Conservation (phyloP, 2,888 invertebrate genomes). For the Augochlorella aurata region DNA sequence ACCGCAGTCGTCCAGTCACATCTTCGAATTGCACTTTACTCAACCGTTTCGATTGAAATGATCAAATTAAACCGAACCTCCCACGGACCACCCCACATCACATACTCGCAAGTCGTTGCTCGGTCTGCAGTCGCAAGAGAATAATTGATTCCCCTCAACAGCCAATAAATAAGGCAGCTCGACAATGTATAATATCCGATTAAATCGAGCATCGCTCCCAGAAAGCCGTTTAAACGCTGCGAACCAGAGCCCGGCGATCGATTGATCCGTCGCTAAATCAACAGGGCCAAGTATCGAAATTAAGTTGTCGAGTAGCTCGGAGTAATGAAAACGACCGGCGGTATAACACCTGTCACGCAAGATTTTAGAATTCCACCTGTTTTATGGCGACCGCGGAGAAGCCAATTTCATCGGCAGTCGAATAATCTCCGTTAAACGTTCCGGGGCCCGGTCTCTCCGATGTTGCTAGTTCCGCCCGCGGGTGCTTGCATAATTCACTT, state of each 20-base stretch:
- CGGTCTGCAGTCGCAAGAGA: too few relatives aligned
- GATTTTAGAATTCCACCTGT: slow-evolving; percentile 2
- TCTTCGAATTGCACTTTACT: too few relatives aligned
- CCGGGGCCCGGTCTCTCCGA: neutral
- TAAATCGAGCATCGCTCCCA: neutral
- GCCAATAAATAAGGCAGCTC: neutral
- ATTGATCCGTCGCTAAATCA: neutral
- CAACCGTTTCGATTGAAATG: too few relatives aligned
- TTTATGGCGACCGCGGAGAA: neutral
- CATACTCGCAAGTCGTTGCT: too few relatives aligned
- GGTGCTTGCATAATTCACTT: slow-evolving; percentile 34
- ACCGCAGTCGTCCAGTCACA: too few relatives aligned
- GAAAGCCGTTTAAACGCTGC: neutral
- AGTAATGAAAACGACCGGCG: neutral
- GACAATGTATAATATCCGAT: neutral
- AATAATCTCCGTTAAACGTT: slow-evolving; percentile 10
- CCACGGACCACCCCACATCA: too few relatives aligned
- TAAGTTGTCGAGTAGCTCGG: neutral
- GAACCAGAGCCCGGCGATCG: neutral
- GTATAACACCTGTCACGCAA: neutral
- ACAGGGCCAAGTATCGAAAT: neutral
- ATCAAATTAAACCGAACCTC: too few relatives aligned
- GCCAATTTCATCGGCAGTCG: neutral
- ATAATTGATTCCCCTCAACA: too few relatives aligned
- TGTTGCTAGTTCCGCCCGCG: neutral